Base-by-base conservation (phyloP, 1,140 invertebrate species). In the Oedothorax gibbosus region DNA sequence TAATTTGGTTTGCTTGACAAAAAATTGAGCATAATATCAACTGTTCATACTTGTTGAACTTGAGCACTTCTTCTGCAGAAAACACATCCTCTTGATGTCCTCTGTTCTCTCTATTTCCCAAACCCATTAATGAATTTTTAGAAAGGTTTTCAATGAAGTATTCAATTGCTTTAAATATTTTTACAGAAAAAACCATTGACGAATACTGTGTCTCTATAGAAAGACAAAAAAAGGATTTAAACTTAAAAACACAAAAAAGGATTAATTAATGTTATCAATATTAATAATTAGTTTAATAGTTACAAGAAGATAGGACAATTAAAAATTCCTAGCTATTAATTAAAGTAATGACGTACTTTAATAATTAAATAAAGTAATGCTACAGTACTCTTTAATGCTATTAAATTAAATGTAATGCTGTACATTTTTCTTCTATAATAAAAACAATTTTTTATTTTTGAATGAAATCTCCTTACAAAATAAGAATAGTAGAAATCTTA, bases 41-140 rank as follows among this genome's bases (percentile, higher is more conserved):
- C 11, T n/a, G 12, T 68, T 6, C 18, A 12, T 85, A 85, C 83
- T 64, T 69, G 53, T 85, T 79, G 64, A 78, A 85, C 35, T 85
- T 75, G 7, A 78, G 64, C 35, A 35, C 21, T 79, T 85, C 83
- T 68, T 71, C 64, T 62, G 83, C 75, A 15, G 75, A 56, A 79
- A 60, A 85, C 18, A 73, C 35, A 14, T 72, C 64, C 51, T 12
- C 54, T 53, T 56, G 15, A 51, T 73, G 50, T 15, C n/a, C n/a
- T n/a, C 6, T 50, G 15, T 20, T 14, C 7, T 8, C 10, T 50
- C 50, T 49, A 12, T 18, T 71, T 12, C 62, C 21, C 7, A 73
- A 8, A 64, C 56, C 21, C 54, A 21, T 35, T 3, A 81, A 18
- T 11, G 80, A n/a, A 51, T 73, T 69, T 73, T 82, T 82, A 2